Evolutionary conservation across 2,888 invertebrate genomes (phyloP), one percentile per base, ranked within the genome.

Genomic region (Cerceris rybyensis): DNA sequence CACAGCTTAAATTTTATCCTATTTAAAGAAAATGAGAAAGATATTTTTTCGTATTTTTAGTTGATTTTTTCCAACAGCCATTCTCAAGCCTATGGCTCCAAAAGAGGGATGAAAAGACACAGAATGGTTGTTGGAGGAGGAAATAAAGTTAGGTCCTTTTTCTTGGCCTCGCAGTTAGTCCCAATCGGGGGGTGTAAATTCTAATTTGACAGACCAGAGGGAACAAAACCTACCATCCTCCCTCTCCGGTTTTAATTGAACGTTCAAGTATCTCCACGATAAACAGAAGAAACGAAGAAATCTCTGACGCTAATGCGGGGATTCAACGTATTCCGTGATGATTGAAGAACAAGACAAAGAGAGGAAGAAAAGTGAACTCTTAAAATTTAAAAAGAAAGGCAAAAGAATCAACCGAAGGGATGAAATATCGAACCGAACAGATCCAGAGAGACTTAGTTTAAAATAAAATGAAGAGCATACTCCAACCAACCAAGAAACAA

Each of bases 151-250:
- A 8, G 46, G 1, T 46, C 6, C 11, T 46, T 8, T 46, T 11
- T 5, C 46, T 11, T 8, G 8, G 8, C 46, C 9, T 46, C 11
- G 11, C 2, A n/a, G 1, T 46, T 46, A 46, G 46, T 46, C 46
- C 11, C 46, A 72, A 83, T 83, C 83, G 79, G 75, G 59, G 76
- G 75, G 77, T 85, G 84, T 87, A 87, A 87, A 87, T 87, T 80
- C 82, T 82, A 87, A 88, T 87, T 81, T 86, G 75, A 43, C 83
- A 81, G 81, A 77, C 68, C 55, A 52, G 49, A 59, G 61, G 64
- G 67, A 74, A 66, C 77, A 75, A 74, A 61, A 63, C 64, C 57
- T 50, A 54, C 64, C 59, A 52, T 28, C 42, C 64, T 50, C 70
- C 17, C 59, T 64, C 14, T 54, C 73, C 69, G 28, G 52, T 83